Evolutionary conservation across 2,888 invertebrate genomes (phyloP).

Genomic region (Ametastegia equiseti): DNA sequence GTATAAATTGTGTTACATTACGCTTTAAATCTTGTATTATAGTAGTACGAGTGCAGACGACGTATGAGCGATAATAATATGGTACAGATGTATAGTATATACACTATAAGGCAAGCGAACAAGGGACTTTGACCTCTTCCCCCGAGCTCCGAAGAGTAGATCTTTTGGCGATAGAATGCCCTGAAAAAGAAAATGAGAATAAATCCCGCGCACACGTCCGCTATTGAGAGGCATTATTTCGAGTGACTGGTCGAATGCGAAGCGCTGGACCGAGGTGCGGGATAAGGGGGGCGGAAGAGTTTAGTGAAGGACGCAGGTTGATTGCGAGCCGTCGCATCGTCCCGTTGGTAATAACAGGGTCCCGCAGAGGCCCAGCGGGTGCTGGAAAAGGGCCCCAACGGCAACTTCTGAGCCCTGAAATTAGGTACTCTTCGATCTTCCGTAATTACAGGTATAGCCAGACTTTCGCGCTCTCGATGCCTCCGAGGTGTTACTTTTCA

Average conservation of each 20-base stretch:
- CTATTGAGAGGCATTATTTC: slow-evolving; percentile 62
- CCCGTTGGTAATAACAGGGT: slow-evolving; percentile 36
- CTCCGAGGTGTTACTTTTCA: slow-evolving; percentile 40
- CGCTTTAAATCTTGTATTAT: no score
- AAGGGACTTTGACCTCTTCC: background rate
- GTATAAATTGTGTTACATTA: no score
- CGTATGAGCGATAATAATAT: background rate
- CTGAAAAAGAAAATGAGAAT: background rate
- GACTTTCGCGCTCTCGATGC: slow-evolving; percentile 26
- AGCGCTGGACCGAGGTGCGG: background rate
- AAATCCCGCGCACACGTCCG: slow-evolving; percentile 50
- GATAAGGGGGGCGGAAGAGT: background rate
- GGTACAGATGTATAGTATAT: background rate
- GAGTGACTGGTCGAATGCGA: slow-evolving; percentile 62
- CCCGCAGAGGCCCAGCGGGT: slow-evolving; percentile 19
- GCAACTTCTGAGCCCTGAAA: slow-evolving; percentile 10
- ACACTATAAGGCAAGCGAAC: background rate
- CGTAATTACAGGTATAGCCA: slow-evolving; percentile 38
- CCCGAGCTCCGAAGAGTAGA: background rate
- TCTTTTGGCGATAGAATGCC: background rate
- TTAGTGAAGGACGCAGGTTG: slow-evolving; percentile 22
- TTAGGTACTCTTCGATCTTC: slow-evolving; percentile 27
- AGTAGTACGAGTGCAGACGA: background rate
- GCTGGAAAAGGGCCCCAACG: background rate
- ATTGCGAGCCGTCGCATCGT: background rate